Evolutionary conservation across 2,797 vertebrate species (phyloP).

Genomic region (Malurus splendens): DNA sequence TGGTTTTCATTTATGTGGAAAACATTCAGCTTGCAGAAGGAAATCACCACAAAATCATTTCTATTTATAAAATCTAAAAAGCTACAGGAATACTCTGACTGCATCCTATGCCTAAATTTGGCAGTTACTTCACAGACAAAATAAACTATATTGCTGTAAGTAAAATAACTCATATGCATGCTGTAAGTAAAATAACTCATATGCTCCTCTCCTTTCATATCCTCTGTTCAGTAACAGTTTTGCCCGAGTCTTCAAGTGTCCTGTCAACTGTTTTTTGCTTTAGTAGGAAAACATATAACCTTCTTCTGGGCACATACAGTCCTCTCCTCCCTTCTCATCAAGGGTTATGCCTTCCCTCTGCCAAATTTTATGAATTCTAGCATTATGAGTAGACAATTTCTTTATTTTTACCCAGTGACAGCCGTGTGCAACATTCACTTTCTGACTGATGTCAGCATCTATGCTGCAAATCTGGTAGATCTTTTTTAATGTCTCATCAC

Average conservation of each 20-base stretch:
- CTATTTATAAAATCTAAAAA: neutral
- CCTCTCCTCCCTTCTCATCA: neutral
- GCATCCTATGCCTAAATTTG: neutral
- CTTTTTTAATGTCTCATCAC: slow-evolving; percentile 38
- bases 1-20: neutral
- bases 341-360: neutral
- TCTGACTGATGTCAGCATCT: slow-evolving; percentile 5
- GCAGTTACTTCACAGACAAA: neutral
- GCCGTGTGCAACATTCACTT: slow-evolving; percentile 37
- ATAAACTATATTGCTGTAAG: neutral
- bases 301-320: neutral
- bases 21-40: neutral
- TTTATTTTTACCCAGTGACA: slow-evolving; percentile 44
- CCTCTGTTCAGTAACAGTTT: neutral
- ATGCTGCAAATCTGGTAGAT: neutral
- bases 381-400: slow-evolving; percentile 37
- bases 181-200: neutral
- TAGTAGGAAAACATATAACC: neutral
- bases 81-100: neutral
- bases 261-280: neutral
- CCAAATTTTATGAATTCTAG: slow-evolving; percentile 33
- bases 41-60: neutral
- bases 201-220: neutral
- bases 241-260: neutral
- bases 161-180: neutral